Evolutionary conservation across 2,113 vertebrate species (phyloP), one percentile per base, ranked within the genome.

Genomic region (Oncorhynchus keta): DNA sequence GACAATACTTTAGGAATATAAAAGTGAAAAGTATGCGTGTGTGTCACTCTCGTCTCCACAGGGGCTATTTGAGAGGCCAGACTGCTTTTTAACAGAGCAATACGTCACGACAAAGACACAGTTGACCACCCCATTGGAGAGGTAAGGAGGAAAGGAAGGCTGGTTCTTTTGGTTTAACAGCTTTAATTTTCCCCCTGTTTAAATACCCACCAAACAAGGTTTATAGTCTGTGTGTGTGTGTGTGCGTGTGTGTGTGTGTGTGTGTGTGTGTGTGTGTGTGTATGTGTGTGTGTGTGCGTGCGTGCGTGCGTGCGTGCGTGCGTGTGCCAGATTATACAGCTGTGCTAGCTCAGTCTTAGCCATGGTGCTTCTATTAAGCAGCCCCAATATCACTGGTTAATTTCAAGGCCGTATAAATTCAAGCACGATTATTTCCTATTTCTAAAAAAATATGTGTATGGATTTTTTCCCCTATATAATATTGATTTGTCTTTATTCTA

Each of bases 321-420:
- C 16, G 16, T 67, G 35, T 48, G 9, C 32, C 45, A 75, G 75
- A 81, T 83, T 76, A 69, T 75, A 74, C 62, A 30, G 67, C 72
- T 1, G 32, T 49, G 68, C 62, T 70, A 32, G 67, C 68, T 61
- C 64, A 67, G 51, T 71, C 22, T 57, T 65, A 39, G 64, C 65
- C 70, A 48, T 68, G 9, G 66, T 71, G 5, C 6, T 81, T 75
- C 70, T 76, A 71, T 82, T 30, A 68, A 62, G 4, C 65, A 66
- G 45, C 13, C 45, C 68, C 62, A 51, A 80, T 69, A 57, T 14
- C n/a, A 55, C 18, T 9, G 18, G 48, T 18, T 81, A 16, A 12
- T 28, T 62, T 59, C 9, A 22, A 24, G 11, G 20, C 18, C 5
- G 9, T 57, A 61, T 45, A 26, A 69, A 30, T 14, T 16, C 16